Evolutionary conservation across 2,888 invertebrate genomes (phyloP).

Genomic region (Yponomeuta evonymella): DNA sequence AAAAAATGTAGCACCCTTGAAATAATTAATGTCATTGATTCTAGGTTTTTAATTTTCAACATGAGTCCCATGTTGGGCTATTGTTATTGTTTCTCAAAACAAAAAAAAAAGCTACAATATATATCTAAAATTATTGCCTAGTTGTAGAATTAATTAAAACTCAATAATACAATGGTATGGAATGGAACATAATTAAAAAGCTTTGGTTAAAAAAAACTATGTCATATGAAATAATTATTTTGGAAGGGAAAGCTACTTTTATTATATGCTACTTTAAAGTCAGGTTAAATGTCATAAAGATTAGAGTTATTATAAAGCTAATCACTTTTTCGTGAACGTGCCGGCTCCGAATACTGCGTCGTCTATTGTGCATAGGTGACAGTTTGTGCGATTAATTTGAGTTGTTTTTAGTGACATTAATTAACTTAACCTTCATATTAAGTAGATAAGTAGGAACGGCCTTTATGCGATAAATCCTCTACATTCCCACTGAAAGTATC

Average conservation of each 20-base stretch:
- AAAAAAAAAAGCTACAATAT: too few relatives aligned
- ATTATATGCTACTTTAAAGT: slow-evolving; percentile 25
- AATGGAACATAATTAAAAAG: too few relatives aligned
- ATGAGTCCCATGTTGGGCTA: too few relatives aligned
- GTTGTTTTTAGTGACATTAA: background rate
- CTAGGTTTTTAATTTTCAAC: too few relatives aligned
- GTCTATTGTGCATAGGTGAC: background rate
- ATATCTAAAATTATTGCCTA: too few relatives aligned
- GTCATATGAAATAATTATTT: too few relatives aligned
- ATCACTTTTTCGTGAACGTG: slow-evolving; percentile 4
- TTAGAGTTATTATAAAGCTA: slow-evolving; percentile 23
- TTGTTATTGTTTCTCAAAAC: too few relatives aligned
- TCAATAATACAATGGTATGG: too few relatives aligned
- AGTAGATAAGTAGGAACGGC: background rate
- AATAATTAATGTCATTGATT: too few relatives aligned
- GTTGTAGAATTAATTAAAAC: too few relatives aligned
- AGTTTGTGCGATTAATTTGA: background rate
- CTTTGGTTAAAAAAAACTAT: too few relatives aligned
- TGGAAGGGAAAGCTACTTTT: slow-evolving; percentile 5
- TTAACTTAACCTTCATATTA: background rate
- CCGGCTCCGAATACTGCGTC: background rate
- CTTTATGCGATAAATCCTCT: background rate
- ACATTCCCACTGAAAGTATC: background rate
- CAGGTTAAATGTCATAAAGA: slow-evolving; percentile 35
- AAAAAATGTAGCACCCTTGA: too few relatives aligned